Base-by-base conservation (phyloP, 2,888 invertebrate genomes). In the Atethmia centrago region DNA sequence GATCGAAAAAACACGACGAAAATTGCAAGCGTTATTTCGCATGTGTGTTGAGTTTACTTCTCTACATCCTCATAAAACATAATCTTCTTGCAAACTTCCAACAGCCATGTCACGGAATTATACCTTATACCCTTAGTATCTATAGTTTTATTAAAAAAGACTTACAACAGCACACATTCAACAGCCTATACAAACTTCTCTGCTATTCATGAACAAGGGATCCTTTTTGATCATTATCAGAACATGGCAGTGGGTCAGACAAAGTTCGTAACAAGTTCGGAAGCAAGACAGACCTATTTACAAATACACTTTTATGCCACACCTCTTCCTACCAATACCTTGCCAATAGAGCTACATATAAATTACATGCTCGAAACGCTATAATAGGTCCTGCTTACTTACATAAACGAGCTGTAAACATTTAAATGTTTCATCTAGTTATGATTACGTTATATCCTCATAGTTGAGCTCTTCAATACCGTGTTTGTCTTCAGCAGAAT, bases 401-500 rank as follows among this genome's bases (percentile, higher is more conserved):
- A n/a, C 40, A 67, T 40, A 40, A 67, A n/a, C n/a, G 31, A 36
- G 40, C 19, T 9, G 21, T 47, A 49, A 55, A 47, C 16, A 61
- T 56, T 49, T 55, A 8, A 49, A 55, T 45, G 40, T 56, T 70
- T 61, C 28, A 42, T 42, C 14, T 82, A 59, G 16, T 55, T 31
- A 55, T 55, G 31, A 49, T 55, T 68, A 56, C 47, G n/a, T 51
- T 47, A 55, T 36, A 58, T 40, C 45, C 45, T 56, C 36, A 45
- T 71, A 69, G 58, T 71, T 79, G 64, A 77, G 72, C 56, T 74
- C 73, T 81, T 74, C 74, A 74, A 71, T 71, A 53, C 47, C 9
- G 31, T 80, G 76, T 85, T 92, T 93, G 90, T 90, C 88, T 91
- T 92, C 89, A 87, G 83, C 86, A 90, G 89, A 90, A 88, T 85